Evolutionary conservation across 2,888 invertebrate species (phyloP), one percentile per base, ranked within the genome.

Genomic region (Julus scandinavius): DNA sequence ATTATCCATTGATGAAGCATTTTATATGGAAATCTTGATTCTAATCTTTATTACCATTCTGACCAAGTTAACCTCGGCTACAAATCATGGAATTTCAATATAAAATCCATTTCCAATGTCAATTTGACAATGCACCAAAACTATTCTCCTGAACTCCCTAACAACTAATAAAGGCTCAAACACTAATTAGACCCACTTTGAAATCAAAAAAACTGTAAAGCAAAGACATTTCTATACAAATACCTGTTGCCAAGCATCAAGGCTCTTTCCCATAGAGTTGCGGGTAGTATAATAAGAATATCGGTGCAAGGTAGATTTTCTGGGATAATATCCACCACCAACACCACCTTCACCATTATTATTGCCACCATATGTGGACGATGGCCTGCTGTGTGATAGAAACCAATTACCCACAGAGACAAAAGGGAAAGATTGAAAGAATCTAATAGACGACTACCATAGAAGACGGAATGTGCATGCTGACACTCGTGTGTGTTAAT

Each of bases 341-440:
- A 5, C 87, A 87, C 50, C 54, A 54, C 49, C 54, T 5, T 87
- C 87, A 58, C 58, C 58, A 49, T 54, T 54, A 87, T 49, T 29
- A 20, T 40, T 58, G 15, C 50, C 29, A 87, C 87, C 87, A 54
- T 54, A 87, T 3, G 87, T 50, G 11, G 87, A 54, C 20, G 54
- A 54, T 17, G 38, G 50, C 87, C 87, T 87, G 45, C 85, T 85
- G 85, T 45, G 40, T 20, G 20, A 85, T 49, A 85, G 85, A 85
- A 85, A 85, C 38, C 50, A 87, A 87, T 58, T 29, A 87, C 87
- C 87, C 87, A 90, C 89, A 58, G 86, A 38, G 89, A 54, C 38
- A 63, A 54, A 89, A 84, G 41, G 38, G 84, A 54, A 54, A 83
- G 40, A 83, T 49, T 17, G 87, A 87, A 20, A 89, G 84, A 63